A percentile compares a stretch with the other conserved stretches of the same genome.
These are phyloP conservation scores for Listrodromus nycthemerus DNA, from an alignment of 2,888 invertebrate genomes.

Conservation along the genomic window DNA sequence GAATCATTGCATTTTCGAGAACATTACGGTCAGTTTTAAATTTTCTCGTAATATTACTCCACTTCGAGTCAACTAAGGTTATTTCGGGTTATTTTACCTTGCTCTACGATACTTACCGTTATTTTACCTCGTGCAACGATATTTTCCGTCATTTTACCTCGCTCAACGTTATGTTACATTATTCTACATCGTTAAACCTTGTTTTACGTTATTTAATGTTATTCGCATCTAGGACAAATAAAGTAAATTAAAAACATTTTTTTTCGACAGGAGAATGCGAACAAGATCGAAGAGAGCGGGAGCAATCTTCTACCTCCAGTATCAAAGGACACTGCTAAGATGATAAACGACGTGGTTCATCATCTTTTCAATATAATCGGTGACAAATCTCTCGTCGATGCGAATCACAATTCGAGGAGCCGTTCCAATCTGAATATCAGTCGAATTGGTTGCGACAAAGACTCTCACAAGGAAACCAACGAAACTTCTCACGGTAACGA, in stretches of 20 bases:
- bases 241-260: no score
- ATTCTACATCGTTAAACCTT: neutral
- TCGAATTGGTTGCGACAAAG: neutral
- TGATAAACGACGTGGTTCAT: conserved; percentile 74
- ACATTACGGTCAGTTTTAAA: neutral
- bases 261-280: conserved; percentile 73
- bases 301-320: conserved; percentile 78
- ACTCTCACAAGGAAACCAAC: neutral
- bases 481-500: conserved; percentile 19
- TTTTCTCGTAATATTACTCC: neutral
- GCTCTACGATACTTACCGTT: neutral
- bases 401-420: conserved; percentile 68
- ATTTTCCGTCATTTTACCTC: neutral
- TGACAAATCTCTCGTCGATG: conserved; percentile 66
- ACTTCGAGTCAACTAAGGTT: neutral
- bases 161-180: neutral
- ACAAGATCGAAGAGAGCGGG: conserved; percentile 78
- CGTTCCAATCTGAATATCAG: conserved; percentile 59
- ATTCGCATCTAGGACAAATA: neutral
- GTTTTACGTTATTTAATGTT: neutral
- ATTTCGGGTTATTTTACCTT: neutral
- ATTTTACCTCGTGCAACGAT: neutral
- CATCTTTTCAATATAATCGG: conserved; percentile 75
- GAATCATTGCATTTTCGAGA: neutral
- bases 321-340: conserved; percentile 72